Evolutionary conservation across 2,113 vertebrate genomes (phyloP).

Genomic region (Hippocampus guttulatus): DNA sequence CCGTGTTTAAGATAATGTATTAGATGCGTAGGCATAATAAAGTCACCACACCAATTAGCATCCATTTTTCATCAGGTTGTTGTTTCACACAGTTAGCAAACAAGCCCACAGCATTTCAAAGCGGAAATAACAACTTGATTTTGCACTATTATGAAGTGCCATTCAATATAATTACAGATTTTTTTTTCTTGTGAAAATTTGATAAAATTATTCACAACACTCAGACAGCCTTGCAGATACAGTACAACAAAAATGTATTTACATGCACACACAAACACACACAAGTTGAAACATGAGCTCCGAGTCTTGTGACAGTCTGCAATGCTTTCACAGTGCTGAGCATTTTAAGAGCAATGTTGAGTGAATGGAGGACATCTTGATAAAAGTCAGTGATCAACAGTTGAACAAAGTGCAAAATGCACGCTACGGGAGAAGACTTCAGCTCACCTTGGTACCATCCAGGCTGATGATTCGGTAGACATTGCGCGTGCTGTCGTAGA

Average conservation of each 20-base stretch:
- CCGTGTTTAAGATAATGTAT: too few species aligned
- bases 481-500: conserved; percentile 97
- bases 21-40: too few species aligned
- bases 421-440: background rate
- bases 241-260: background rate
- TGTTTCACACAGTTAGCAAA: too few species aligned
- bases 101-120: too few species aligned
- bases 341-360: conserved; percentile 29
- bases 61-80: too few species aligned
- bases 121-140: background rate
- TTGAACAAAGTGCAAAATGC: conserved; percentile 1
- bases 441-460: conserved; percentile 93
- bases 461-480: conserved; percentile 99
- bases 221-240: background rate
- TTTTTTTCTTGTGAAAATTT: background rate
- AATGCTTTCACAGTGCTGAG: conserved; percentile 19
- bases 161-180: background rate
- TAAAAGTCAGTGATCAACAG: conserved; percentile 11
- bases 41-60: too few species aligned
- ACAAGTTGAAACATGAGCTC: conserved; percentile 34
- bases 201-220: background rate
- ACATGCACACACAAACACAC: conserved; percentile 4
- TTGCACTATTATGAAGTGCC: background rate
- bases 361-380: conserved; percentile 9
- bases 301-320: conserved; percentile 8